A percentile compares a stretch with the other conserved stretches of the same genome.
phyloP scores from a whole-genome alignment of 2,888 invertebrate species.

The Leucoma salicis region DNA sequence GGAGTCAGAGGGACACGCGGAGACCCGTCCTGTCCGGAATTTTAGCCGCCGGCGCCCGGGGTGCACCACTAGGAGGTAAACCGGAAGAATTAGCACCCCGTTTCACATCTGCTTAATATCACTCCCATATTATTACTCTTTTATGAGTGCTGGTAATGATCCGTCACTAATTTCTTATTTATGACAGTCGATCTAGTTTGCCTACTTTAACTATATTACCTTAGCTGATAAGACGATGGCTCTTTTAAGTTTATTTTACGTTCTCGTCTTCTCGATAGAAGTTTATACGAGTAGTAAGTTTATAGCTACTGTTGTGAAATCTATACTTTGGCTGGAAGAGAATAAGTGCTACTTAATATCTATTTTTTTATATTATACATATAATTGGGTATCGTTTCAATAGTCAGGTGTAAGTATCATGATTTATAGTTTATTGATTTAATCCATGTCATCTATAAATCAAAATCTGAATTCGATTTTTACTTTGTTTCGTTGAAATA shows the following conservation, averaged over 20 bases:
- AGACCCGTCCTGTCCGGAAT: too few species aligned
- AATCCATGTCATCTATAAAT: too few species aligned
- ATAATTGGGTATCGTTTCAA: too few species aligned
- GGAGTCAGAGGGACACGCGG: too few species aligned
- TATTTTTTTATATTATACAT: not conserved
- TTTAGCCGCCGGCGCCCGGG: too few species aligned
- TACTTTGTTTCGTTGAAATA: too few species aligned
- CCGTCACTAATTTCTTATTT: conserved; percentile 28
- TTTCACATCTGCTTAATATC: conserved; percentile 11
- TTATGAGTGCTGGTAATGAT: conserved; percentile 26
- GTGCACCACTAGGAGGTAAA: too few species aligned
- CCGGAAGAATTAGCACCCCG: too few species aligned
- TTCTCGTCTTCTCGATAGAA: not conserved
- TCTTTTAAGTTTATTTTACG: not conserved
- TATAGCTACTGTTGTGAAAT: not conserved
- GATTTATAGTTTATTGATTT: too few species aligned
- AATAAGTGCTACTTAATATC: not conserved
- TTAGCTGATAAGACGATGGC: not conserved
- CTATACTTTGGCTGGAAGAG: not conserved
- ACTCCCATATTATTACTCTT: conserved; percentile 19
- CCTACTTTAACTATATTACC: not conserved
- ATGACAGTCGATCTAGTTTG: conserved; percentile 12
- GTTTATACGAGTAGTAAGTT: not conserved
- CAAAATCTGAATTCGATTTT: too few species aligned
- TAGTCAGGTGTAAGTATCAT: too few species aligned